Base-by-base conservation (phyloP, 2,797 vertebrate species). In the Clarias laeviceps region DNA sequence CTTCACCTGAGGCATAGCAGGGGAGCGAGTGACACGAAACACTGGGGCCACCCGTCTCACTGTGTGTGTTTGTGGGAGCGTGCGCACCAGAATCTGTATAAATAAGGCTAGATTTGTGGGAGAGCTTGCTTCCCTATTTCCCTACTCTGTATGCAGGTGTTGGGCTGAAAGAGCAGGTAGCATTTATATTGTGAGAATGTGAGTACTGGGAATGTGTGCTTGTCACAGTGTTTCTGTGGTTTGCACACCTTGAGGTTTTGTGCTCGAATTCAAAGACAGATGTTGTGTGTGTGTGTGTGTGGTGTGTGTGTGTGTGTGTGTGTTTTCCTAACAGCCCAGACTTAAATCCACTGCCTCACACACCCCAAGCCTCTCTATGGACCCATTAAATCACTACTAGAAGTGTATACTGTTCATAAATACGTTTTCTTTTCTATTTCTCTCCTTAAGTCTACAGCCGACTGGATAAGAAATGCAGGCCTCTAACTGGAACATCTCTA, bases 221-320 rank as follows among this genome's bases (percentile, higher is more conserved):
- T n/a, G 20, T 81, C 62, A 85, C 80, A 57, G 73, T 61, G 59
- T 82, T 70, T 81, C 14, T 82, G 74, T 83, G 29, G 40, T 82
- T 59, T 76, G 74, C 54, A 86, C 85, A 69, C 72, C 72, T 79
- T 82, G 77, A 90, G 86, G 83, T 88, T 92, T 90, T 86, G 79
- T 85, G 57, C 82, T 90, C 62, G 85, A 82, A 85, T 91, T 90
- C 88, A 88, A 80, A 80, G 74, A 76, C 78, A 70, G 59, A 84
- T 77, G 20, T 32, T 2, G 40, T 80, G 14, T 61, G 24, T 37
- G 20, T 61, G 24, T 61, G 5, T 61, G 5, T 32, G 24, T 50
- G 22, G 69, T n/a, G 37, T 12, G 34, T 45, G 22, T 72, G 37
- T 11, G 2, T 72, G 22, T 73, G 32, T 69, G 32, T 69, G 66